Percentiles rank a stretch among this genome's conserved stretches.
These are phyloP conservation scores for Tortrix viridana DNA, from an alignment of 2,888 invertebrate genomes.

Conservation along the genomic window DNA sequence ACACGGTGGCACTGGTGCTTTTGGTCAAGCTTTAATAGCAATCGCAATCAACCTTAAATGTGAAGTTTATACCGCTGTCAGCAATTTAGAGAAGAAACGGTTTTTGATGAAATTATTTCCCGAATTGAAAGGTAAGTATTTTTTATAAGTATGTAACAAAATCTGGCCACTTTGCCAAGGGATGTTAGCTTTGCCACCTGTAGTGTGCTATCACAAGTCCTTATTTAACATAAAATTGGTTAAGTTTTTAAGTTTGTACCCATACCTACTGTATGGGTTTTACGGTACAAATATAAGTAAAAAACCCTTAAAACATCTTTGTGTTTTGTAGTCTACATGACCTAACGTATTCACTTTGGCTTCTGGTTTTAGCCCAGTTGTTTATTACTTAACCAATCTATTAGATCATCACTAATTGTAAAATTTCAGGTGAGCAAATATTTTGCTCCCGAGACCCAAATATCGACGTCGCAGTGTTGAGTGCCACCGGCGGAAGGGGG, in stretches of 20 bases:
- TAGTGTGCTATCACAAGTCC: no score
- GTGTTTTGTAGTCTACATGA: no score
- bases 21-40: constrained; percentile 63
- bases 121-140: constrained; percentile 52
- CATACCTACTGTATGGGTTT: no score
- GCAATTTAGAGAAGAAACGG: constrained; percentile 51
- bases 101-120: constrained; percentile 56
- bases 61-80: constrained; percentile 55
- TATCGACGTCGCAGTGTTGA: constrained; percentile 34
- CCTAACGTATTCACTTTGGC: no score
- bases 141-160: no score
- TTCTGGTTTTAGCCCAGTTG: no score
- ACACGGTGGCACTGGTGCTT: constrained; percentile 55
- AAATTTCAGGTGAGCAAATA: constrained; percentile 38
- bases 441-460: constrained; percentile 37
- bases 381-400: not conserved
- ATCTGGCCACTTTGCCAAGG: no score
- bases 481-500: constrained; percentile 13
- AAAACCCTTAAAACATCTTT: no score
- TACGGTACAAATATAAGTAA: no score
- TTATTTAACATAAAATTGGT: no score
- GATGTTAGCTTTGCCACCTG: no score
- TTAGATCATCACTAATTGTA: not conserved
- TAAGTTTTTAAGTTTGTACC: no score
- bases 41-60: constrained; percentile 54